Conservation (phyloP, 2,113 vertebrate genomes). For the Mobula birostris region DNA sequence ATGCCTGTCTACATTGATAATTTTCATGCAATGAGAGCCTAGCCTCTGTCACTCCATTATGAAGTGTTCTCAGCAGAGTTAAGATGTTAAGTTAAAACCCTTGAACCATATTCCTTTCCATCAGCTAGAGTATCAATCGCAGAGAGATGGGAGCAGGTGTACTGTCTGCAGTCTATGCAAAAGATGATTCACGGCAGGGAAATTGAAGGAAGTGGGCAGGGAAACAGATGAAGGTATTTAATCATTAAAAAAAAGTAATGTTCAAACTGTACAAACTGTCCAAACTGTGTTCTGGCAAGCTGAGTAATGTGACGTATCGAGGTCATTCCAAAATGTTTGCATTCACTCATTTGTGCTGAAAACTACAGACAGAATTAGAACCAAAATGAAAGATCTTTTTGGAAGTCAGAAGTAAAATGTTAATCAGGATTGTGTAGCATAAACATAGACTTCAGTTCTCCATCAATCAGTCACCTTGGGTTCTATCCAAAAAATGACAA, state of each 20-base stretch:
- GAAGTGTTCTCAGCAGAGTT: background rate
- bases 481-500: background rate
- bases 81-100: background rate
- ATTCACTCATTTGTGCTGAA: background rate
- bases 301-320: background rate
- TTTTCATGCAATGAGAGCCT: background rate
- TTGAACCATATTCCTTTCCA: background rate
- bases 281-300: background rate
- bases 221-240: background rate
- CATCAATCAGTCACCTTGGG: background rate
- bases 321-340: background rate
- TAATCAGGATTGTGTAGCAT: background rate
- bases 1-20: background rate
- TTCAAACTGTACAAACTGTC: background rate
- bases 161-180: background rate
- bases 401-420: background rate
- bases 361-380: background rate
- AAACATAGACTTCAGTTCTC: background rate
- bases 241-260: background rate
- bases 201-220: background rate
- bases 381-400: background rate
- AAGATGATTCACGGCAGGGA: background rate
- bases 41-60: background rate
- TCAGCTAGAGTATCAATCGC: background rate
- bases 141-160: background rate